Evolutionary conservation across 2,797 vertebrate species (phyloP).

Genomic region (Nannoperca obscura): DNA sequence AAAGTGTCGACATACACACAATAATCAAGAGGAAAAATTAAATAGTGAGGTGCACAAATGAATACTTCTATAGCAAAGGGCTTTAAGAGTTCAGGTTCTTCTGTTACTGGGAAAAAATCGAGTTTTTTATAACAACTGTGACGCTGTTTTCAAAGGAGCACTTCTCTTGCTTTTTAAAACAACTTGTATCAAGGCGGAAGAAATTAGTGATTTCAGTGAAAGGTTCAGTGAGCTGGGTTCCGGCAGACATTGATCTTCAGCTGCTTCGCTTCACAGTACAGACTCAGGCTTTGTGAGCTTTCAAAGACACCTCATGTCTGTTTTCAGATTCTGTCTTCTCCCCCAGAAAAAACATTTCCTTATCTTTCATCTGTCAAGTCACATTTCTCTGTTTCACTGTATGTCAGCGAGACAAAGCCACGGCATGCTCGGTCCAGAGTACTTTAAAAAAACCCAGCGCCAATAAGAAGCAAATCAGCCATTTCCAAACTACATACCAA

Average conservation of each 20-base stretch:
- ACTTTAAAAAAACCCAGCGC: conserved; percentile 51
- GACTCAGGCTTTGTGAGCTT: conserved; percentile 67
- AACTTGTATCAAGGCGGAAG: conserved; percentile 53
- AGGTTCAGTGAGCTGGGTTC: conserved; percentile 63
- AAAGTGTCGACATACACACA: conserved; percentile 33
- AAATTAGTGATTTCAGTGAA: conserved; percentile 56
- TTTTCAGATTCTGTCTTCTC: conserved; percentile 73
- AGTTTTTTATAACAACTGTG: conserved; percentile 15
- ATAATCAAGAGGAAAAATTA: conserved; percentile 12
- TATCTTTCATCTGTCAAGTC: conserved; percentile 83
- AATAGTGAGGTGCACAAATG: conserved; percentile 24
- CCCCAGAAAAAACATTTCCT: conserved; percentile 71
- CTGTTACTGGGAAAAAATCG: conserved; percentile 27
- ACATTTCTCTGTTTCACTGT: conserved; percentile 68
- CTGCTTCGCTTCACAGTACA: conserved; percentile 46
- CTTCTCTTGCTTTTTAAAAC: conserved; percentile 47
- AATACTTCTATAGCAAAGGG: conserved; percentile 5
- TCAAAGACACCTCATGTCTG: conserved; percentile 76
- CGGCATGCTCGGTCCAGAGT: conserved; percentile 64
- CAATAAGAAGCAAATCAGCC: conserved; percentile 78
- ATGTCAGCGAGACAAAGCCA: conserved; percentile 69
- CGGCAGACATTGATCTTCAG: conserved; percentile 65
- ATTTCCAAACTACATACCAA: conserved; percentile 80
- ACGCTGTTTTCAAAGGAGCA: conserved; percentile 43
- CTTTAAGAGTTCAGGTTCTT: conserved; percentile 28